Percentiles rank a stretch among this genome's conserved stretches.
These are phyloP conservation scores for Vireo griseus DNA, from an alignment of 2,797 vertebrate genomes.

Conservation along the genomic window DNA sequence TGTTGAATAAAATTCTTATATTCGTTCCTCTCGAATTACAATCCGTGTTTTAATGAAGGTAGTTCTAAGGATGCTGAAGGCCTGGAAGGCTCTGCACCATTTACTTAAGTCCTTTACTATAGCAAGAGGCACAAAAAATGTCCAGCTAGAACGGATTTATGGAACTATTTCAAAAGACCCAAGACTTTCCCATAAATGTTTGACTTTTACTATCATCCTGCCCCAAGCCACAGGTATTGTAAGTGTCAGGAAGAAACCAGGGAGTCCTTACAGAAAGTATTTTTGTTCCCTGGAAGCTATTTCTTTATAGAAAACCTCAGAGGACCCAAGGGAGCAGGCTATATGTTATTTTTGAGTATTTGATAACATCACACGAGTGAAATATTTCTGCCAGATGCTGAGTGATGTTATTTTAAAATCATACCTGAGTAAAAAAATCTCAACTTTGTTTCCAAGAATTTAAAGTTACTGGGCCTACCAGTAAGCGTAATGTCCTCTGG, in stretches of 20 bases:
- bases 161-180: not conserved
- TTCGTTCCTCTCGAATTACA: not conserved
- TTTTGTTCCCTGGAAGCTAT: not conserved
- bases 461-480: not conserved
- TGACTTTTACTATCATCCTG: not conserved
- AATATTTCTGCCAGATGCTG: not conserved
- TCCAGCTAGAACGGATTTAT: not conserved
- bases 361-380: not conserved
- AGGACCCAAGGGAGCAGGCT: not conserved
- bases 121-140: not conserved
- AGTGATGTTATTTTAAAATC: not conserved
- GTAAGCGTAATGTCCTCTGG: not conserved
- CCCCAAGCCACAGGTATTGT: not conserved
- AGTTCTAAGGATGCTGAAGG: not conserved
- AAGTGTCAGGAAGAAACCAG: not conserved
- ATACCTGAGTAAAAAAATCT: not conserved
- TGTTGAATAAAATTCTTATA: not conserved
- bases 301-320: not conserved
- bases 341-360: not conserved
- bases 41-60: not conserved
- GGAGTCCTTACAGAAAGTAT: not conserved
- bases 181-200: not conserved
- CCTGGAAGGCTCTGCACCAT: not conserved
- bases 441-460: not conserved
- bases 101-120: not conserved